These are phyloP conservation scores for Rhodeus uyekii DNA, from an alignment of 2,797 vertebrate genomes.

Conservation along the genomic window DNA sequence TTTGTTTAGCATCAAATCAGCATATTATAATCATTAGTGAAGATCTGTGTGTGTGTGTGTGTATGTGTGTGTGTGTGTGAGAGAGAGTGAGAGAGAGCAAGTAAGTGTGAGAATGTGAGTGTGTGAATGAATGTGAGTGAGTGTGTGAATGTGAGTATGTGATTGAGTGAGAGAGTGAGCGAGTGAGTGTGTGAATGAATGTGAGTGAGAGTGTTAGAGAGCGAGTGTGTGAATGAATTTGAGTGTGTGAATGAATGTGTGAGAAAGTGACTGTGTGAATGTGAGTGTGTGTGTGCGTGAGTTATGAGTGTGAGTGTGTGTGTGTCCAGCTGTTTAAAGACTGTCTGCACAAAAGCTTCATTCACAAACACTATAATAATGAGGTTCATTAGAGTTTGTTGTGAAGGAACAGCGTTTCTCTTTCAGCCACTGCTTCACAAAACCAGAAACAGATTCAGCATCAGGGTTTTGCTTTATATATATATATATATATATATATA, in stretches of 20 bases:
- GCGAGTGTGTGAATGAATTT: too few relatives aligned
- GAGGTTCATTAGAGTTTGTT: slow-evolving; percentile 75
- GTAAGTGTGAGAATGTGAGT: too few relatives aligned
- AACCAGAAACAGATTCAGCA: slow-evolving; percentile 13
- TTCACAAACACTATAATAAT: slow-evolving; percentile 76
- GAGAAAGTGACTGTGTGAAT: background rate
- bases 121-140: slow-evolving; percentile 48
- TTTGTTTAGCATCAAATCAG: too few relatives aligned
- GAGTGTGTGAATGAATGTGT: too few relatives aligned
- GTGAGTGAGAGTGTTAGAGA: too few relatives aligned
- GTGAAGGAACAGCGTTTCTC: slow-evolving; percentile 61
- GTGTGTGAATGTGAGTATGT: slow-evolving; percentile 41
- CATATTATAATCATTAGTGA: too few relatives aligned
- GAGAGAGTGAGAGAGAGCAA: slow-evolving; percentile 53
- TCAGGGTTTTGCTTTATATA: too few relatives aligned
- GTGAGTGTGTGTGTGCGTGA: background rate
- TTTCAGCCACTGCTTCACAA: slow-evolving; percentile 44
- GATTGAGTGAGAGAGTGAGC: background rate
- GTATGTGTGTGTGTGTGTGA: background rate
- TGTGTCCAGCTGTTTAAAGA: slow-evolving; percentile 71
- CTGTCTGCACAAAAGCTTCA: slow-evolving; percentile 69
- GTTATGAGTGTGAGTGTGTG: slow-evolving; percentile 41
- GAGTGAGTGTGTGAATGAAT: slow-evolving; percentile 50
- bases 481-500: too few relatives aligned
- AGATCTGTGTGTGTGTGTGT: too few relatives aligned